These are phyloP conservation scores for Formica aserva DNA, from an alignment of 2,888 invertebrate species.

Conservation along the genomic window DNA sequence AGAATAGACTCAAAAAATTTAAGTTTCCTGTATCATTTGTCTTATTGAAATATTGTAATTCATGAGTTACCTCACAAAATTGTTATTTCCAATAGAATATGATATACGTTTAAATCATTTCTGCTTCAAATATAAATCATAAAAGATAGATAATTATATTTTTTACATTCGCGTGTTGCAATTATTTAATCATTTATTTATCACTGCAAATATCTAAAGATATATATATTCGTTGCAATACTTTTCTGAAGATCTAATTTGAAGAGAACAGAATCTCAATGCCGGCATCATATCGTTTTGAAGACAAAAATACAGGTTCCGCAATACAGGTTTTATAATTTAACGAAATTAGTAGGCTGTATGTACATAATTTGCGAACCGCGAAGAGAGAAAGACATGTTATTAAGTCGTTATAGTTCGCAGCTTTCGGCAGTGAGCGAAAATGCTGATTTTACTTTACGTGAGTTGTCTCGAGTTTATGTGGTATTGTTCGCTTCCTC, in stretches of 20 bases:
- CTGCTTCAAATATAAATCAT: neutral
- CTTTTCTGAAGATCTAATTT: neutral
- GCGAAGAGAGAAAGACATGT: neutral
- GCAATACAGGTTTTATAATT: neutral
- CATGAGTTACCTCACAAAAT: neutral
- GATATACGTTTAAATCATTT: neutral
- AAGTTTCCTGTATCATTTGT: neutral
- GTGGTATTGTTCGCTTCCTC: constrained; percentile 37
- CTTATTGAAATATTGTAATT: neutral
- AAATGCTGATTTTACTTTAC: constrained; percentile 30
- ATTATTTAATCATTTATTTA: neutral
- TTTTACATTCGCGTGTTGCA: neutral
- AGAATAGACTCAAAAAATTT: neutral
- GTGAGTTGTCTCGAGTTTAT: constrained; percentile 8
- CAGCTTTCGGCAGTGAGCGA: constrained; percentile 16
- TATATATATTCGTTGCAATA: neutral
- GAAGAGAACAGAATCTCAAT: neutral
- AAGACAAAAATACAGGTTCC: neutral
- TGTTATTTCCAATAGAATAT: neutral
- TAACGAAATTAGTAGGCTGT: neutral
- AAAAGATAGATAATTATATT: neutral
- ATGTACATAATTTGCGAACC: constrained; percentile 10
- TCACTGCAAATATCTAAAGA: neutral
- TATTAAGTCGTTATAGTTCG: constrained; percentile 34
- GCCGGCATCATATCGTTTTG: neutral